Evolutionary conservation across 2,797 vertebrate species (phyloP).

Genomic region (Brachyrhaphis roseni): DNA sequence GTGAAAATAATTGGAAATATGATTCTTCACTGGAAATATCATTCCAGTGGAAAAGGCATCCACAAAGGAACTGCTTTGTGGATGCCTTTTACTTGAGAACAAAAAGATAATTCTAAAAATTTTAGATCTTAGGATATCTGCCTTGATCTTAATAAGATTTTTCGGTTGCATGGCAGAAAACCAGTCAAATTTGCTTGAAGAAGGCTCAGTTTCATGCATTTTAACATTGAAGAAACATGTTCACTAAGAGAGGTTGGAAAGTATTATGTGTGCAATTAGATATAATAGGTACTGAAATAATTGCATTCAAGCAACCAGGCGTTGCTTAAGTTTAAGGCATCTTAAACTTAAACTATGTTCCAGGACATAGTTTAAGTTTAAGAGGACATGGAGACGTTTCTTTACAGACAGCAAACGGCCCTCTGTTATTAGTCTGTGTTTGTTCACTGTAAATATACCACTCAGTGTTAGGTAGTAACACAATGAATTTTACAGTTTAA

Average conservation of each 20-base stretch:
- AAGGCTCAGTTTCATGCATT: not conserved
- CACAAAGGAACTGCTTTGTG: too few species aligned
- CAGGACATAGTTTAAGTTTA: too few species aligned
- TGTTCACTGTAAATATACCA: not conserved
- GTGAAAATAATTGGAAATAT: too few species aligned
- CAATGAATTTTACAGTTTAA: not conserved
- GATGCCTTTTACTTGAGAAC: too few species aligned
- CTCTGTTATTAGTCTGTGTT: not conserved
- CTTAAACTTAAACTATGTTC: too few species aligned
- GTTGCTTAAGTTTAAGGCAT: too few species aligned
- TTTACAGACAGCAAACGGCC: not conserved
- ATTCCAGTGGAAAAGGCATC: too few species aligned
- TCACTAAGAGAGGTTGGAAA: not conserved
- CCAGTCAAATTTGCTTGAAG: not conserved
- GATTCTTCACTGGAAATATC: too few species aligned
- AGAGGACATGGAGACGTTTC: not conserved
- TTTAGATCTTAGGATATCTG: too few species aligned
- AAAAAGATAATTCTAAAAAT: too few species aligned
- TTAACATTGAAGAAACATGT: not conserved
- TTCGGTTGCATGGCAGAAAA: not conserved
- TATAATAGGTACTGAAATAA: slow-evolving; percentile 7
- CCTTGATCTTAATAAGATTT: too few species aligned
- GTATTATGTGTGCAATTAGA: not conserved
- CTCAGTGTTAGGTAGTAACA: not conserved
- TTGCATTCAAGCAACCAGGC: slow-evolving; percentile 18